Percentiles rank a stretch among this genome's conserved stretches.
These are phyloP conservation scores for Bradypodion ventrale DNA, from an alignment of 2,797 vertebrate species.

Conservation along the genomic window DNA sequence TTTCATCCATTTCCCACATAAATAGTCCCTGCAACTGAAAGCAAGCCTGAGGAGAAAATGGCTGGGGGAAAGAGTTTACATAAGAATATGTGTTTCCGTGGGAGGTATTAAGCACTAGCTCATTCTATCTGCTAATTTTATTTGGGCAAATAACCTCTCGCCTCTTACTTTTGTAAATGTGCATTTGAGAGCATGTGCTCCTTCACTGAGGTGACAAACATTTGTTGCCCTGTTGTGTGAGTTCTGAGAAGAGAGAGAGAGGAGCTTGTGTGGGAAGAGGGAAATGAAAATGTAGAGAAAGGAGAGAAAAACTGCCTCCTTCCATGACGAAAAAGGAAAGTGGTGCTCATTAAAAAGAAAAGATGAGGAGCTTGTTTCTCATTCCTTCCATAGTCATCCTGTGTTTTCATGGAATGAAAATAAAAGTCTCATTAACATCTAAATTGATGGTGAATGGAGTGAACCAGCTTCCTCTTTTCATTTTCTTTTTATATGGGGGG, in stretches of 20 bases:
- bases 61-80: not conserved
- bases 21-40: not conserved
- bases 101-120: not conserved
- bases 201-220: not conserved
- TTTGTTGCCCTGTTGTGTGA: not conserved
- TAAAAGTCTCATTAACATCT: slow-evolving; percentile 28
- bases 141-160: not conserved
- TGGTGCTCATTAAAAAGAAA: slow-evolving; percentile 1
- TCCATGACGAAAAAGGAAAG: not conserved
- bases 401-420: slow-evolving; percentile 23
- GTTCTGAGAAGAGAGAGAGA: not conserved
- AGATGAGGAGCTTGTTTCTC: slow-evolving; percentile 31
- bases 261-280: not conserved
- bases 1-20: not conserved
- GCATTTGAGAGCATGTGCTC: not conserved
- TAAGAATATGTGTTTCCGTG: not conserved
- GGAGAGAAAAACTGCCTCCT: not conserved
- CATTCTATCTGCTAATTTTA: not conserved
- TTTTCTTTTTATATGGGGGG: not conserved
- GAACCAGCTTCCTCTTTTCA: not conserved
- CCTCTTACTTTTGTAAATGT: not conserved
- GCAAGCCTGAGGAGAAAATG: too few species aligned
- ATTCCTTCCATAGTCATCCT: not conserved
- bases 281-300: not conserved
- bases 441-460: slow-evolving; percentile 24